Evolutionary conservation across 2,113 vertebrate species (phyloP).

Genomic region (Pampusana beccarii): DNA sequence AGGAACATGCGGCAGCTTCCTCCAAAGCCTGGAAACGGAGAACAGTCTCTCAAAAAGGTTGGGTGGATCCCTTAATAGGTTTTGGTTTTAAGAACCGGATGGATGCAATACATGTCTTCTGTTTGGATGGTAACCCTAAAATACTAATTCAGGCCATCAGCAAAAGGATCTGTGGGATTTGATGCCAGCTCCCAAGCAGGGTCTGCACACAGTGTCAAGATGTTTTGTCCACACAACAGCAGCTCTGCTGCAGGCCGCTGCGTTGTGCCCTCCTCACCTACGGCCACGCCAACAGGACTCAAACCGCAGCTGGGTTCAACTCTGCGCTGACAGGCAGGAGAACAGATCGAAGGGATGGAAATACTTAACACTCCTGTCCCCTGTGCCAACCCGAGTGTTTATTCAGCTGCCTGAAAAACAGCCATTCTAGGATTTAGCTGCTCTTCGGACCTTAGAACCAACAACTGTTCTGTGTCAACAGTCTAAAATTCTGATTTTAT

Average conservation of each 20-base stretch:
- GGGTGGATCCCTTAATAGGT: neutral
- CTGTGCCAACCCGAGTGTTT: neutral
- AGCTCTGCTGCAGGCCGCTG: neutral
- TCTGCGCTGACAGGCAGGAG: neutral
- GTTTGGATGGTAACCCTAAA: neutral
- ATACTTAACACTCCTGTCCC: neutral
- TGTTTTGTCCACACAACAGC: neutral
- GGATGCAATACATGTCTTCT: neutral
- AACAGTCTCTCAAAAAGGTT: rapidly evolving
- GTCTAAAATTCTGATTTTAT: neutral
- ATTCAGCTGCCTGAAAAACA: neutral
- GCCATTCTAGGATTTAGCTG: neutral
- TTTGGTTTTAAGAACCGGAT: neutral
- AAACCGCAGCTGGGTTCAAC: rapidly evolving
- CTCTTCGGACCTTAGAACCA: neutral
- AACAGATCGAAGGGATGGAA: neutral
- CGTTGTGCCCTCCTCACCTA: rapidly evolving
- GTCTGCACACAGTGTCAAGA: rapidly evolving
- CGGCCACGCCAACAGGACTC: neutral
- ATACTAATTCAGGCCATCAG: neutral
- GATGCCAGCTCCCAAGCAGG: neutral
- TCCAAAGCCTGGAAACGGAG: neutral
- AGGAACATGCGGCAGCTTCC: neutral
- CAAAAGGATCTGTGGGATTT: neutral
- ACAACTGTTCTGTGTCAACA: neutral